Evolutionary conservation across 2,888 invertebrate species (phyloP), one percentile per base, ranked within the genome.

Genomic region (Drosophila melanocephala): DNA sequence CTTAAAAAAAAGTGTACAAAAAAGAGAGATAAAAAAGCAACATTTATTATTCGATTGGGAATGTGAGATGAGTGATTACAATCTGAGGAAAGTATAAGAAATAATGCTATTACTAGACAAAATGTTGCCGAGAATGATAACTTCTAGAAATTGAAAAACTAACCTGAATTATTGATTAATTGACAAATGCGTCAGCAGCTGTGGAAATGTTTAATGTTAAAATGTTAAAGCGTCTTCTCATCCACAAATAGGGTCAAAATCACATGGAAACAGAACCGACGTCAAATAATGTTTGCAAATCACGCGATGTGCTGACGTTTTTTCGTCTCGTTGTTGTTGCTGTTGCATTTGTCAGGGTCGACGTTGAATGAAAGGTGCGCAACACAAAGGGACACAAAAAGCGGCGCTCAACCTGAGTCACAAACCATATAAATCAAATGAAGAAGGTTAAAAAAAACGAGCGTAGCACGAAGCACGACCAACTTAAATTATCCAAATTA

Each of bases 271-370:
- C 75, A 62, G 42, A 50, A 37, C 51, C 26, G 53, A 42, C 61
- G 69, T n/a, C 52, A 62, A 87, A 85, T 51, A 89, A 87, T 52
- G 83, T 69, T 61, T 47, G 32, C 57, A 65, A 73, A 88, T 70
- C 85, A 86, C 90, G 85, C 90, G 76, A 86, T 86, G 56, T 63
- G 68, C 67, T 68, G 77, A 69, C 63, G 75, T 63, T 64, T 28
- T 9, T 33, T 35, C 16, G 10, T 22, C 5, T 9, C 9, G 3
- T 33, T 32, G 9, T 75, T 33, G 56, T 53, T 26, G 5, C 26
- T 47, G 47, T 57, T 79, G 82, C 79, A 87, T 75, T 71, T 63
- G 53, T 75, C 74, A 64, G 64, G 62, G 68, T 30, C 22, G 22
- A 7, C 16, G 47, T 16, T 47, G 7, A 26, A 7, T 35, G 51